phyloP scores from a whole-genome alignment of 2,888 invertebrate species.

The Octonoba sinensis region DNA sequence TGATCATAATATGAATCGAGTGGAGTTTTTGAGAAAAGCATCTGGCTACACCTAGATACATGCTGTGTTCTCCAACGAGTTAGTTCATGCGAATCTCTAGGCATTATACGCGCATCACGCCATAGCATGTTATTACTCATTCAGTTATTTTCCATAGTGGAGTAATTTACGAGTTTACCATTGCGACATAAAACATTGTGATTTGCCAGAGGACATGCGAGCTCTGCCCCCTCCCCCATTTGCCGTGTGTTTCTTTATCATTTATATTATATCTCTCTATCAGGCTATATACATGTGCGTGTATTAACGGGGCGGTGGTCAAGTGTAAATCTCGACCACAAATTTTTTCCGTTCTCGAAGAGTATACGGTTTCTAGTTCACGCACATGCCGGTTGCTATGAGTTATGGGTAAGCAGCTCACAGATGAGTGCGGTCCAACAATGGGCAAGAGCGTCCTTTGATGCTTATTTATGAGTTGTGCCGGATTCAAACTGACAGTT shows the following conservation, averaged over 20 bases:
- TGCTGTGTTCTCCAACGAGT: conserved; percentile 20
- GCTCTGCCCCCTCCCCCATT: not conserved
- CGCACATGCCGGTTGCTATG: conserved; percentile 34
- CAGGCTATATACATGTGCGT: conserved; percentile 43
- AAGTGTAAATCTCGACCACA: conserved; percentile 58
- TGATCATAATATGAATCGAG: conserved; percentile 33
- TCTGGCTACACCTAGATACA: conserved; percentile 62
- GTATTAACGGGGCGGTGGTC: conserved; percentile 57
- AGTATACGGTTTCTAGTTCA: conserved; percentile 39
- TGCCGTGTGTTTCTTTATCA: conserved; percentile 27
- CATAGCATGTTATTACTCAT: conserved; percentile 36
- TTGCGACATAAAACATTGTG: conserved; percentile 58
- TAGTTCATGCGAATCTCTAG: conserved; percentile 34
- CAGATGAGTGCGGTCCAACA: conserved; percentile 50
- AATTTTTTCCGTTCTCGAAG: conserved; percentile 19
- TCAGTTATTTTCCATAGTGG: conserved; percentile 42
- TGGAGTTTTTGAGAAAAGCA: conserved; percentile 31
- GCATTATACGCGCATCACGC: conserved; percentile 33
- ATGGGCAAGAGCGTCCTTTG: conserved; percentile 24
- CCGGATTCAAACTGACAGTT: conserved; percentile 48
- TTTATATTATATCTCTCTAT: conserved; percentile 54
- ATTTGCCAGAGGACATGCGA: conserved; percentile 44
- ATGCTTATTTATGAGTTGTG: conserved; percentile 40
- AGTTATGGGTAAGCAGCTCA: conserved; percentile 43
- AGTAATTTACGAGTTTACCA: conserved; percentile 60